A percentile compares a stretch with the other conserved stretches of the same genome.
These are phyloP conservation scores for Etheostoma spectabile DNA, from an alignment of 2,113 vertebrate species.

Conservation along the genomic window DNA sequence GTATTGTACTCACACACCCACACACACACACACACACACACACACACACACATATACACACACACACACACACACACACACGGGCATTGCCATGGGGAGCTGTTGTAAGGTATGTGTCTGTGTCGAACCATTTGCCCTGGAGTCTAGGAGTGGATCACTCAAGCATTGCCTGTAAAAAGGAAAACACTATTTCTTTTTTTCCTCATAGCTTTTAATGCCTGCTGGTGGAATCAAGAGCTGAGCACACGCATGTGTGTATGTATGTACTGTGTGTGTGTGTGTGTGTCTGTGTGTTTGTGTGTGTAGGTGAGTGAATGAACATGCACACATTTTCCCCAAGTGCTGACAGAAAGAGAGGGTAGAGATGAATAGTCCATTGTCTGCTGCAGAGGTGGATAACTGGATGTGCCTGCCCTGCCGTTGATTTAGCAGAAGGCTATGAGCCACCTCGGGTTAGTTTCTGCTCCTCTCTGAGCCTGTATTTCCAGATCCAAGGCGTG, in stretches of 20 bases:
- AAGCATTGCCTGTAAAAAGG: conserved; percentile 55
- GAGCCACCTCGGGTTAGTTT: conserved; percentile 44
- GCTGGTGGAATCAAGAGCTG: conserved; percentile 40
- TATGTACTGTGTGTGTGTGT: conserved; percentile 8
- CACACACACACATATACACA: neutral
- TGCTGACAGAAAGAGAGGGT: conserved; percentile 33
- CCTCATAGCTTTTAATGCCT: conserved; percentile 40
- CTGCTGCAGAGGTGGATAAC: conserved; percentile 48
- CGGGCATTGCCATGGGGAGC: conserved; percentile 34
- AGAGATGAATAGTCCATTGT: conserved; percentile 58
- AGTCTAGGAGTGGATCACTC: conserved; percentile 57
- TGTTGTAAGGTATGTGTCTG: conserved; percentile 46
- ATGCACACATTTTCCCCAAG: conserved; percentile 46
- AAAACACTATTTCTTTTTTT: conserved; percentile 43
- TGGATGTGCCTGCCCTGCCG: conserved; percentile 36
- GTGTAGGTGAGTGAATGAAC: conserved; percentile 49
- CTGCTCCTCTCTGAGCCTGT: conserved; percentile 50
- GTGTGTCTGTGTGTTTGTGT: conserved; percentile 39
- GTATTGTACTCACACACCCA: conserved; percentile 8
- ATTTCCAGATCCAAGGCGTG: conserved; percentile 65
- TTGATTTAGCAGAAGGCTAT: conserved; percentile 60
- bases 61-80: neutral
- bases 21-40: neutral
- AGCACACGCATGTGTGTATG: conserved; percentile 9
- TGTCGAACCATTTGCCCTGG: conserved; percentile 62